phyloP scores from a whole-genome alignment of 2,797 vertebrate genomes.

The Schizopygopsis pylzovi region DNA sequence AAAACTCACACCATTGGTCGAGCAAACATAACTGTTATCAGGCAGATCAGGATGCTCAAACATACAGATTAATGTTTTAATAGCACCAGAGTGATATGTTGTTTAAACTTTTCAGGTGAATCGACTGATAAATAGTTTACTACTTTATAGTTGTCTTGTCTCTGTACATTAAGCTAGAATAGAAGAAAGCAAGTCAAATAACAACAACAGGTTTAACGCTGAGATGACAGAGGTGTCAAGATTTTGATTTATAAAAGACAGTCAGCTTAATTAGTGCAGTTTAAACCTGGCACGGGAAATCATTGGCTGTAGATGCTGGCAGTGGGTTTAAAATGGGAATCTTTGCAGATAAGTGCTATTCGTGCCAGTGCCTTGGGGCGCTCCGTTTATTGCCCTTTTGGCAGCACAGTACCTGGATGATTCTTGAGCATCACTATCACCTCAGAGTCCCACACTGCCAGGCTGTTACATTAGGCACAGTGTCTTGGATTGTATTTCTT shows the following conservation, averaged over 20 bases:
- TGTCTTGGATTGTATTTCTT: background rate
- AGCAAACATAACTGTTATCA: background rate
- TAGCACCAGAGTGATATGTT: background rate
- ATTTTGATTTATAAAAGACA: slow-evolving; percentile 16
- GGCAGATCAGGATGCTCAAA: background rate
- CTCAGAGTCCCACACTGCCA: background rate
- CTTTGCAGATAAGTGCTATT: slow-evolving; percentile 15
- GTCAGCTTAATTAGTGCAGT: slow-evolving; percentile 36
- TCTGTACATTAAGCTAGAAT: background rate
- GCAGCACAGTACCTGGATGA: slow-evolving; percentile 33
- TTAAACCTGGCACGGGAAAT: slow-evolving; percentile 9
- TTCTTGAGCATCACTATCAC: slow-evolving; percentile 32
- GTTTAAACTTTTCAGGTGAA: background rate
- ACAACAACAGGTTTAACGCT: background rate
- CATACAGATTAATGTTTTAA: background rate
- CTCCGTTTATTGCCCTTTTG: slow-evolving; percentile 39
- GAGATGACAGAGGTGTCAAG: background rate
- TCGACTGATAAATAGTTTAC: background rate
- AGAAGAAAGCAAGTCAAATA: background rate
- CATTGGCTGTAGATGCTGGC: slow-evolving; percentile 14
- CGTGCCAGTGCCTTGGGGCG: slow-evolving; percentile 12
- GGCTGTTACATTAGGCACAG: background rate
- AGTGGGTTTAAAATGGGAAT: slow-evolving; percentile 7
- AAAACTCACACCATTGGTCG: background rate
- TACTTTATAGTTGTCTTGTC: slow-evolving; percentile 4